Evolutionary conservation across 2,113 vertebrate genomes (phyloP).

Genomic region (Pitta sordida): DNA sequence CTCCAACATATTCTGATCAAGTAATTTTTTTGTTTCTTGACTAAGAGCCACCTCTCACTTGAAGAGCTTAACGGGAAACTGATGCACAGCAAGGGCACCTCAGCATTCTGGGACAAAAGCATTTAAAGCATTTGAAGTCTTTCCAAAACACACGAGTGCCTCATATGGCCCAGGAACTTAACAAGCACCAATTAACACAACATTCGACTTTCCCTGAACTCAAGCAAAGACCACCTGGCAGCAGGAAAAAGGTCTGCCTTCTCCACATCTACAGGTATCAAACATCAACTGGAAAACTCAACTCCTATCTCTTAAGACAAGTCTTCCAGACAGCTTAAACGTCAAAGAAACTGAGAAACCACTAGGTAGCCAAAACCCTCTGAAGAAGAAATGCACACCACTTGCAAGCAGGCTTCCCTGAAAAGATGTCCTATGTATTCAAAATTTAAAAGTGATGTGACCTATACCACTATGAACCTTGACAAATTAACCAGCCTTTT

Average conservation of each 20-base stretch:
- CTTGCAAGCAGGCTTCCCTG: background rate
- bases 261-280: background rate
- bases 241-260: background rate
- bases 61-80: background rate
- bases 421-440: fast-evolving
- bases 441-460: background rate
- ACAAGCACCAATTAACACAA: background rate
- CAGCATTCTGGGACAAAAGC: background rate
- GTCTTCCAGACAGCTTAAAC: background rate
- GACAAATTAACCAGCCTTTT: background rate
- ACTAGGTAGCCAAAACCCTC: background rate
- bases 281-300: background rate
- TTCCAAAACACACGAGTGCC: background rate
- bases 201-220: background rate
- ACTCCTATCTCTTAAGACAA: background rate
- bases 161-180: background rate
- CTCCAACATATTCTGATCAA: background rate
- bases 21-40: background rate
- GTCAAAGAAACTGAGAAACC: background rate
- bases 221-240: background rate
- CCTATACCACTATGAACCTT: background rate
- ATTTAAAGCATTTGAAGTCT: background rate
- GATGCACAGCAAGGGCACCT: background rate
- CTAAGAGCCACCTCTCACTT: background rate
- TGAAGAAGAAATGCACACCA: background rate